Percentiles rank a stretch among this genome's conserved stretches.
These are phyloP conservation scores for Machimus atricapillus DNA, from an alignment of 2,888 invertebrate genomes.

Conservation along the genomic window DNA sequence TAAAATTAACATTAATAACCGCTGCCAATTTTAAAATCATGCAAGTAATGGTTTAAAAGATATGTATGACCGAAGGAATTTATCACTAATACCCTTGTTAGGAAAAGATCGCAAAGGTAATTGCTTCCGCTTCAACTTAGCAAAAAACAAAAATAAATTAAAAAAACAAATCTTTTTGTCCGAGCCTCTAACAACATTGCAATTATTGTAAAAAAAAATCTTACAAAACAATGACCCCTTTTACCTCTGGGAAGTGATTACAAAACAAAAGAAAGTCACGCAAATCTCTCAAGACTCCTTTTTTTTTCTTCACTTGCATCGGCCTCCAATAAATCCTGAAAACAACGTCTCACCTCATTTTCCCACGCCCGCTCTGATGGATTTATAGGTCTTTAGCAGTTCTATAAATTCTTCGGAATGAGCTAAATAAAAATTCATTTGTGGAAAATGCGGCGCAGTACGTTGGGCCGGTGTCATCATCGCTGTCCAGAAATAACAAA, in stretches of 20 bases:
- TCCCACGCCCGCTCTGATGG: neutral
- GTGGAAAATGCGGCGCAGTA: neutral
- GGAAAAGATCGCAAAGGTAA: neutral
- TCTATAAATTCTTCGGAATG: neutral
- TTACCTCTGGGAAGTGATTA: neutral
- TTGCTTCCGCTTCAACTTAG: neutral
- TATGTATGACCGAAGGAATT: no score
- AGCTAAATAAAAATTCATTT: neutral
- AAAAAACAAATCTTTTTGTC: neutral
- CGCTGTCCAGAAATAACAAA: neutral
- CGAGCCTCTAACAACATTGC: neutral
- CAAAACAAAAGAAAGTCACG: neutral
- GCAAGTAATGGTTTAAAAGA: no score
- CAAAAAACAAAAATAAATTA: neutral
- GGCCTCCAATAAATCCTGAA: neutral
- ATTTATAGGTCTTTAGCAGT: neutral
- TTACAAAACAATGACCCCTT: neutral
- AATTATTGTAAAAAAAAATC: neutral
- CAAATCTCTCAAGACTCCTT: neutral
- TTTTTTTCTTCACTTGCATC: neutral
- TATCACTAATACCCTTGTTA: neutral
- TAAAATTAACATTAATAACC: neutral
- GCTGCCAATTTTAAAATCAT: no score
- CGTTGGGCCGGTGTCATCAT: neutral
- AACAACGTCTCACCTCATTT: neutral